Conservation (phyloP, 2,888 invertebrate species). For the Rhagium mordax region DNA sequence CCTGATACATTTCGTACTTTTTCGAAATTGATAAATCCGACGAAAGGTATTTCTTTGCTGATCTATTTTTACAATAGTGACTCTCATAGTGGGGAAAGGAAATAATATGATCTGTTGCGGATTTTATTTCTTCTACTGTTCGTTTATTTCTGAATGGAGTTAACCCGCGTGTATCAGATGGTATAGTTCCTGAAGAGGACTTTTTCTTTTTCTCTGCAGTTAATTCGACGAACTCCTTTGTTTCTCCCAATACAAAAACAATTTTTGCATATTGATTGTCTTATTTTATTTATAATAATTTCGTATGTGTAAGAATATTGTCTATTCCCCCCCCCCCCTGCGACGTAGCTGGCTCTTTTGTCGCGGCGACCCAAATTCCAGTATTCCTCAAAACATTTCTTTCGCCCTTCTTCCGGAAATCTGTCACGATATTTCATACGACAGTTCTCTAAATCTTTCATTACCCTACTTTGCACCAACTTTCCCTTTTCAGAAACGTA, state of each 20-base stretch:
- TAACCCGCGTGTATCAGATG: conserved; percentile 13
- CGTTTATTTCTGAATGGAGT: conserved; percentile 22
- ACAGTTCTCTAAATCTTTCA: too few species aligned
- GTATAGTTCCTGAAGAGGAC: not conserved
- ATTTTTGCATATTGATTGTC: conserved; percentile 13
- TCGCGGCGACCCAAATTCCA: too few species aligned
- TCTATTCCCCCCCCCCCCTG: not conserved
- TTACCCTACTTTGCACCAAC: too few species aligned
- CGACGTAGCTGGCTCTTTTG: too few species aligned
- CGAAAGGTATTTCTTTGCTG: not conserved
- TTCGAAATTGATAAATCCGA: not conserved
- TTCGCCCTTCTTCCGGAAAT: too few species aligned
- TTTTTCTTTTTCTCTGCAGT: not conserved
- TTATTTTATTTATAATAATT: not conserved
- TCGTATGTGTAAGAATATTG: conserved; percentile 10
- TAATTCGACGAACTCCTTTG: not conserved
- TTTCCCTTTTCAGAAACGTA: too few species aligned
- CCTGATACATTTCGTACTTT: not conserved
- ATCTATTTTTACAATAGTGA: not conserved
- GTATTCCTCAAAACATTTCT: too few species aligned
- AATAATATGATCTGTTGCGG: conserved; percentile 14
- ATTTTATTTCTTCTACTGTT: conserved; percentile 19
- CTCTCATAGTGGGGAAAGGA: not conserved
- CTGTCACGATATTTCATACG: too few species aligned
- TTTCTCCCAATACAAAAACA: conserved; percentile 1